Evolutionary conservation across 1,140 invertebrate genomes (phyloP), one percentile per base, ranked within the genome.

Genomic region (Drosophila kepulauana): DNA sequence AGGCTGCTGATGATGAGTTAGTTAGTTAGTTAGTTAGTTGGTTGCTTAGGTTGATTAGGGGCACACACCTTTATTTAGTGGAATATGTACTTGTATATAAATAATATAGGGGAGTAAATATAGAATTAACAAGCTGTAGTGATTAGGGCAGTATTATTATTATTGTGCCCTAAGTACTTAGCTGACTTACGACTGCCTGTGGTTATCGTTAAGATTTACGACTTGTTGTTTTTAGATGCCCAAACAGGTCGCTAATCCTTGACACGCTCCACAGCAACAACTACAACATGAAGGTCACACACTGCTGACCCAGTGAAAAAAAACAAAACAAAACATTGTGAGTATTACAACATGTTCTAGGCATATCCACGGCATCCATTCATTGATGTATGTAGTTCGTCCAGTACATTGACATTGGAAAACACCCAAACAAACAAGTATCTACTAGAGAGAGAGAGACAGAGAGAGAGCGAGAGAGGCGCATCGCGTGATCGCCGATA

Each of bases 371-470:
- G 5, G 28, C 41, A 45, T 20, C 20, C 48, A 68, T 69, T 69
- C 71, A 74, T 74, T 62, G 65, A 75, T n/a, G 56, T 33, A 75
- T n/a, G 56, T 33, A 58, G 2, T 57, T 13, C 71, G 33, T 65
- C 13, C 70, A 63, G 75, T 77, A 61, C 75, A 65, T 78, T 78
- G 75, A 78, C 75, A 78, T 75, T 74, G 75, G 52, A 68, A 25
- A 73, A 68, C 45, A 20, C 13, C 16, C n/a, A 58, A 8, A 4
- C 30, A 38, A 7, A 11, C 33, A 56, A 11, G 13, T 38, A 10
- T 33, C 11, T 56, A 11, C 5, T 46, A 46, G n/a, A 33, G 45
- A 6, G 45, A 15, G 15, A 6, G 3, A 38, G 16, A 6, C 3
- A 38, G 30, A 11, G 35, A 38, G 35, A 38, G 30, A 15, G 15